Evolutionary conservation across 1,140 invertebrate species (phyloP).

Genomic region (Eurosta solidaginis): DNA sequence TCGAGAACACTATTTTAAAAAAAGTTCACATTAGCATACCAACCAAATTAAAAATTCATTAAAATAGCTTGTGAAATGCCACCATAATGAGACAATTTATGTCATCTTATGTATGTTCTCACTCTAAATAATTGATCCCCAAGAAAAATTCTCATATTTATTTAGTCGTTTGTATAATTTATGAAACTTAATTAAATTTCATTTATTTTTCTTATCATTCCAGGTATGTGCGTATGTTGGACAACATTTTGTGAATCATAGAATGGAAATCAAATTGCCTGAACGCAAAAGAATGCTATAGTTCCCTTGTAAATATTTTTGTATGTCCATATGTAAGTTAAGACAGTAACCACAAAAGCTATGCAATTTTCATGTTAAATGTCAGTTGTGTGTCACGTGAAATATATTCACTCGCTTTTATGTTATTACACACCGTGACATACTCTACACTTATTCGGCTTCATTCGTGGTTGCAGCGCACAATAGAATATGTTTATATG

Average conservation of each 20-base stretch:
- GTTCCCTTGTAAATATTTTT: background rate
- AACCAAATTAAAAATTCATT: too few relatives aligned
- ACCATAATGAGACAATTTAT: too few relatives aligned
- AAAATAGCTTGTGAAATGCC: too few relatives aligned
- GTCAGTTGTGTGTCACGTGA: background rate
- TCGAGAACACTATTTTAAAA: too few relatives aligned
- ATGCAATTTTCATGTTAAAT: constrained; percentile 23
- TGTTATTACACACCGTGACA: background rate
- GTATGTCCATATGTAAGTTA: background rate
- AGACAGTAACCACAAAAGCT: background rate
- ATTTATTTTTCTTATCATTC: background rate
- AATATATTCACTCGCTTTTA: background rate
- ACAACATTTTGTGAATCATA: background rate
- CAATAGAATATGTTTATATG: too few relatives aligned
- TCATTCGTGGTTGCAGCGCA: background rate
- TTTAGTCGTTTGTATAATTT: background rate
- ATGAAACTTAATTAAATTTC: constrained; percentile 14
- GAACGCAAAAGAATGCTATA: background rate
- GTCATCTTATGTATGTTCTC: too few relatives aligned
- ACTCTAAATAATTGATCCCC: too few relatives aligned
- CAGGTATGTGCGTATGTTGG: background rate
- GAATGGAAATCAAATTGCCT: background rate
- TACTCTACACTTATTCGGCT: background rate
- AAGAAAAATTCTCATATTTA: too few relatives aligned
- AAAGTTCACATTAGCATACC: too few relatives aligned